Evolutionary conservation across 2,113 vertebrate genomes (phyloP), one percentile per base, ranked within the genome.

Genomic region (Tauraco erythrolophus): DNA sequence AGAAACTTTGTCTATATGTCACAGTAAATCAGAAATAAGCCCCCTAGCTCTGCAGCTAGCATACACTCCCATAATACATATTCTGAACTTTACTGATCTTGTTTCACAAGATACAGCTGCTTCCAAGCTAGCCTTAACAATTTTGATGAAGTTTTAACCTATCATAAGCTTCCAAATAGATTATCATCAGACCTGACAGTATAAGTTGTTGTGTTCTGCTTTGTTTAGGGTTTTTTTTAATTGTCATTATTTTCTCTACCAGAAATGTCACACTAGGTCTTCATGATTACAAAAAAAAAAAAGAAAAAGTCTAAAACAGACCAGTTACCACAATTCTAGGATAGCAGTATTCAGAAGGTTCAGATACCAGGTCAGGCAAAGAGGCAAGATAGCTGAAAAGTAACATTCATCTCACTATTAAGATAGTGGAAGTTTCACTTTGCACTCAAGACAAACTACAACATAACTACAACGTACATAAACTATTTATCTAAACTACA

Each of bases 51-150:
- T 68, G 35, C 25, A 91, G 30, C 21, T 27, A 82, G 19, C n/a
- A 11, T 31, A 21, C 3, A 61, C 3, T 2, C 6, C 19, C 19
- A 28, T 5, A 2, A 11, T 14, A 21, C 3, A 17, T 43, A 30
- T n/a, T 48, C 37, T 65, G 46, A 65, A 10, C 22, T 72, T 60
- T 57, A 14, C 35, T 30, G 12, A 15, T 54, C 84, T 90, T 86
- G 8, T 24, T 62, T 89, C 24, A n/a, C 21, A 15, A 72, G 24
- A 58, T 53, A 70, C 18, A 81, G 35, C 10, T 78, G 22, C n/a
- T 80, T 84, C 10, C 54, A 69, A 77, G 35, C 7, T 3, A 78
- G 28, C 5, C 6, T 9, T 50, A 57, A n/a, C 53, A 19, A 3
- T 33, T 22, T 23, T 72, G 2, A 30, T 45, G 9, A 11, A 16